Evolutionary conservation across 2,888 invertebrate genomes (phyloP).

Genomic region (Eulithis testata): DNA sequence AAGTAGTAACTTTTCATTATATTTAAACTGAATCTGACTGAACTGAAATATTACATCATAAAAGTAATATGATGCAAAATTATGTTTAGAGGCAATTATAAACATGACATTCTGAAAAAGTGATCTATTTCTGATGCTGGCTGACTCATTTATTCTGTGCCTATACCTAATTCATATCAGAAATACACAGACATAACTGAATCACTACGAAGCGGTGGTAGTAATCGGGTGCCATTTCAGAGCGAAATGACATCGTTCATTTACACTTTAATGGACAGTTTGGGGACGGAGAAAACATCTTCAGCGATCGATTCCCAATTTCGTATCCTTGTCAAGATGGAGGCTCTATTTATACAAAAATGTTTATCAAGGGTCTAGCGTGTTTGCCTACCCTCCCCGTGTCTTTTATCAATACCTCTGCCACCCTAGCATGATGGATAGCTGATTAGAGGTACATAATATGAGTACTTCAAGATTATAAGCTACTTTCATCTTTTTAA

Average conservation of each 20-base stretch:
- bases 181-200: constrained; percentile 14
- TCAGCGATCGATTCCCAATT: constrained; percentile 27
- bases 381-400: constrained; percentile 17
- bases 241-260: constrained; percentile 34
- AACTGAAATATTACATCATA: too few species aligned
- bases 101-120: too few species aligned
- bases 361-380: constrained; percentile 19
- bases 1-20: too few species aligned
- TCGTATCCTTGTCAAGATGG: constrained; percentile 21
- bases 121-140: too few species aligned
- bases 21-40: too few species aligned
- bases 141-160: too few species aligned
- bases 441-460: neutral
- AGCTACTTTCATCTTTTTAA: constrained; percentile 8
- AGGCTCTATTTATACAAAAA: constrained; percentile 20
- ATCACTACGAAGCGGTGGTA: constrained; percentile 16
- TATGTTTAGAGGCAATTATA: too few species aligned
- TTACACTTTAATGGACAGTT: constrained; percentile 36
- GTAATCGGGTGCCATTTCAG: constrained; percentile 23
- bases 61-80: too few species aligned
- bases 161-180: constrained; percentile 6
- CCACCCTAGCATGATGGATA: constrained; percentile 24
- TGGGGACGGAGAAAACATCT: constrained; percentile 29
- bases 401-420: constrained; percentile 17
- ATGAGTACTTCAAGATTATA: constrained; percentile 7